Evolutionary conservation across 2,888 invertebrate species (phyloP), one percentile per base, ranked within the genome.

Genomic region (Sinotaia quadrata): DNA sequence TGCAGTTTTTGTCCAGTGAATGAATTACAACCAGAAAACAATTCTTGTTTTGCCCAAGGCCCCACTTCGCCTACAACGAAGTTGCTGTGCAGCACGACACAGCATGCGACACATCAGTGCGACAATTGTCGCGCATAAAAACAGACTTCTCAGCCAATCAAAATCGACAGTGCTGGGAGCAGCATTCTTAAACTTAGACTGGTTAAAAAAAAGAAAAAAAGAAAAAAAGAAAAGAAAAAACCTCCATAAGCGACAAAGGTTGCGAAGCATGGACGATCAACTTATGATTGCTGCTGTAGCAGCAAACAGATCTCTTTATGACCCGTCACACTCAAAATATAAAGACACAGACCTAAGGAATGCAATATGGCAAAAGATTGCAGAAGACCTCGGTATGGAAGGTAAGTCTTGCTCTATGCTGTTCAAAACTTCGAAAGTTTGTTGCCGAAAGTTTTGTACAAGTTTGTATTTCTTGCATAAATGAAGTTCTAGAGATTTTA

Each of bases 321-420:
- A 62, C 37, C 62, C 51, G n/a, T 49, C 62, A 10, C 62, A 62
- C 15, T 36, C 12, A 3, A 62, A 52, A 15, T 62, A 62, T 37
- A 62, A 62, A 36, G 62, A 62, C n/a, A 36, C 49, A 36, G 62
- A 62, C 18, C 36, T 62, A 4, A 31, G 62, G 34, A 62, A 51
- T 27, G 62, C 62, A 36, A 51, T 62, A 24, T 62, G 62, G 62
- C 62, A 51, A 47, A n/a, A 62, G 36, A 62, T 62, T 15, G 62
- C 62, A n/a, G 34, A 47, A 18, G 52, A 62, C 36, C n/a, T 62
- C 18, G 29, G 49, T 27, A 51, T 52, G 51, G 62, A 62, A 62
- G 62, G 62, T 62, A 51, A 27, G 59, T n/a, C n/a, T n/a, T n/a
- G n/a, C n/a, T n/a, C n/a, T n/a, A n/a, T n/a, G n/a, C n/a, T n/a